Evolutionary conservation across 2,888 invertebrate species (phyloP).

Genomic region (Eurytoma adleriae): DNA sequence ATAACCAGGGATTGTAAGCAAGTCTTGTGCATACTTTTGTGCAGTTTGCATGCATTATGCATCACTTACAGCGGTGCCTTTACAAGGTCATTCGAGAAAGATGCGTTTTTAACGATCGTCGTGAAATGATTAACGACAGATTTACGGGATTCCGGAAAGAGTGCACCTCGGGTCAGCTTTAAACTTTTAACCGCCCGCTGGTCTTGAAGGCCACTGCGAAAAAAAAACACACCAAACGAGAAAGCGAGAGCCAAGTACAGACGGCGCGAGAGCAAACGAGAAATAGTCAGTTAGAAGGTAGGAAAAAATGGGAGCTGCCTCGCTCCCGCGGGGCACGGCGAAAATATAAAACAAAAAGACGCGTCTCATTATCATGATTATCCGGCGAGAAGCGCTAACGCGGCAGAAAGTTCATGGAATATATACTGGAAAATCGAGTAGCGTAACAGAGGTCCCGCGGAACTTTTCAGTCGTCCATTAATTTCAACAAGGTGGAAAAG

Average conservation of each 20-base stretch:
- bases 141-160: constrained; percentile 16
- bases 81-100: no score
- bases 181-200: no score
- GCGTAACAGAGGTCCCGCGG: constrained; percentile 38
- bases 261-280: constrained; percentile 43
- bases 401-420: constrained; percentile 20
- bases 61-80: no score
- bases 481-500: constrained; percentile 52
- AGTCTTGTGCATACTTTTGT: no score
- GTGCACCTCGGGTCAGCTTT: no score
- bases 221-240: not conserved
- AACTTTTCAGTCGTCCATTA: constrained; percentile 56
- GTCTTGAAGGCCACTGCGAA: no score
- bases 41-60: no score
- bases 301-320: no score
- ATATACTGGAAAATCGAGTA: constrained; percentile 40
- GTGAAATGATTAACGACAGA: constrained; percentile 14
- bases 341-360: constrained; percentile 31
- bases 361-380: constrained; percentile 53
- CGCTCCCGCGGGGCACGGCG: not conserved
- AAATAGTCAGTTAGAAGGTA: no score
- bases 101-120: constrained; percentile 15
- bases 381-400: constrained; percentile 33
- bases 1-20: no score
- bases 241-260: constrained; percentile 26